Evolutionary conservation across 2,888 invertebrate species (phyloP).

Genomic region (Petrolisthes manimaculis): DNA sequence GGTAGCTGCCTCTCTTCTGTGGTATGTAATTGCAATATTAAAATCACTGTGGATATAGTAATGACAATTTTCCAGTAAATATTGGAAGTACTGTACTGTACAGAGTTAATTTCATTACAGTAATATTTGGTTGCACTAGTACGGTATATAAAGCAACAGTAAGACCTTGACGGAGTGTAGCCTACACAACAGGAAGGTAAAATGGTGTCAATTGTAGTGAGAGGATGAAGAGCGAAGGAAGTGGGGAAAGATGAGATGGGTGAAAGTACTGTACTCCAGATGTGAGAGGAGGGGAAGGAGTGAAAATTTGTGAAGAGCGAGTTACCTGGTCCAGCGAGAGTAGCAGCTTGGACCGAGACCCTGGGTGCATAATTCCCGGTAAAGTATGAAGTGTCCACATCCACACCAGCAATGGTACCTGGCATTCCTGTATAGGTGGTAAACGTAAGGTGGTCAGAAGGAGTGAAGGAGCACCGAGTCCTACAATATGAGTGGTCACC

Average conservation of each 20-base stretch:
- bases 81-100: no score
- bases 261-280: no score
- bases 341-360: slow-evolving; percentile 76
- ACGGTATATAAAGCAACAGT: no score
- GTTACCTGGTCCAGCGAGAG: slow-evolving; percentile 73
- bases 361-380: slow-evolving; percentile 77
- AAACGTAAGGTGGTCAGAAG: neutral
- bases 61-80: neutral
- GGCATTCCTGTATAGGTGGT: slow-evolving; percentile 68
- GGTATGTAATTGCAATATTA: neutral
- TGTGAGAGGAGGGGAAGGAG: neutral
- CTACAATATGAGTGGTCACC: no score
- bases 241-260: no score
- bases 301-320: neutral
- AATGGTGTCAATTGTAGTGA: no score
- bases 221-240: no score
- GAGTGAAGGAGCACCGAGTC: neutral
- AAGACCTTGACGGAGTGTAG: no score
- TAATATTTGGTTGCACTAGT: no score
- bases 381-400: slow-evolving; percentile 77
- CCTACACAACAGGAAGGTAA: no score
- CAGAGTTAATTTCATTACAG: no score
- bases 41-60: neutral
- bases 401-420: slow-evolving; percentile 74
- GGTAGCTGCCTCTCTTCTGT: slow-evolving; percentile 65